A percentile compares a stretch with the other conserved stretches of the same genome.
Conservation (phyloP, 2,888 invertebrate genomes). For the Anthophora plumipes region DNA sequence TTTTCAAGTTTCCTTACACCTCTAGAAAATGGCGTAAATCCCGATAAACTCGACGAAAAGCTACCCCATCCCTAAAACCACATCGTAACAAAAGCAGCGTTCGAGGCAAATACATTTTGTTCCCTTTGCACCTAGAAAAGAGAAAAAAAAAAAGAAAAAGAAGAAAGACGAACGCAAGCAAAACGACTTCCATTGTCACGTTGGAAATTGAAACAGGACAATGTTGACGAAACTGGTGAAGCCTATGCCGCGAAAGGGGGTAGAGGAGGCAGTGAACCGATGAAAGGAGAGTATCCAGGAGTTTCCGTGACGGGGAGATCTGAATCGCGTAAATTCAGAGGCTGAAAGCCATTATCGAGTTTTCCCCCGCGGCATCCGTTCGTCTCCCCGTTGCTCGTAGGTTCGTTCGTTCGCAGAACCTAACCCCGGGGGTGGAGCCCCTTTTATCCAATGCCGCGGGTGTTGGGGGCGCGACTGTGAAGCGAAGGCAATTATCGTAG, state of each 20-base stretch:
- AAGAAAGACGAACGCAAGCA: neutral
- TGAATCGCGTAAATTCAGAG: conserved; percentile 68
- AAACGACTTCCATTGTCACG: conserved; percentile 1
- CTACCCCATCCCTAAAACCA: too few relatives aligned
- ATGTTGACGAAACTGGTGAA: conserved; percentile 28
- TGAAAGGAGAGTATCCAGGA: conserved; percentile 50
- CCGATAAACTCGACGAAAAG: too few relatives aligned
- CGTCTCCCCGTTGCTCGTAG: conserved; percentile 35
- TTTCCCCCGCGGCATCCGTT: conserved; percentile 50
- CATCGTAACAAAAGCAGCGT: too few relatives aligned
- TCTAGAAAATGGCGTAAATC: too few relatives aligned
- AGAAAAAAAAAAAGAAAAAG: too few relatives aligned
- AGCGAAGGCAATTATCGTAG: conserved; percentile 84
- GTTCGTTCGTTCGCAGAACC: conserved; percentile 34
- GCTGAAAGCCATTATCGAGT: conserved; percentile 68
- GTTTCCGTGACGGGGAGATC: conserved; percentile 62
- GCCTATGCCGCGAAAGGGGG: neutral
- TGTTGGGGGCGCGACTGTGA: conserved; percentile 81
- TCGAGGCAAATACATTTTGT: too few relatives aligned
- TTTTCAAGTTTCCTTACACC: too few relatives aligned
- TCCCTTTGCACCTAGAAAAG: too few relatives aligned
- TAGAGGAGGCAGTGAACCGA: neutral
- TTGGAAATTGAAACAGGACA: conserved; percentile 39
- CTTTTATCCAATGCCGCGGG: conserved; percentile 73
- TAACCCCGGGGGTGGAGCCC: conserved; percentile 27